Base-by-base conservation (phyloP, 2,888 invertebrate genomes). In the Carcina quercana region DNA sequence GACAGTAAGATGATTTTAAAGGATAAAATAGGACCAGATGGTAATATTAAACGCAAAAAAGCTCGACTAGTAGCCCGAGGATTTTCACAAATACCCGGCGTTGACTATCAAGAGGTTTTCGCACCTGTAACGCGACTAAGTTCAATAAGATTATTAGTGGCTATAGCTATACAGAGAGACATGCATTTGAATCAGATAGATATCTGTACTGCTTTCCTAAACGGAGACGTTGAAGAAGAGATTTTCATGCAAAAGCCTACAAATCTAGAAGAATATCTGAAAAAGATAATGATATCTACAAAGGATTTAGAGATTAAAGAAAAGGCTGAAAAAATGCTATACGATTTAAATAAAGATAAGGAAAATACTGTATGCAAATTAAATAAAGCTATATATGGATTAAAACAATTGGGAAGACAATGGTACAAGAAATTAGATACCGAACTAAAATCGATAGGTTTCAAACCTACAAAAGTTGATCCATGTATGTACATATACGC, bases 191-290 rank as follows among this genome's bases (percentile, higher is more conserved):
- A 7, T 6, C 14, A 32, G 10, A 3, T 33, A 5, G 33, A 33
- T 8, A 24, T 33, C 4, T 43, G 24, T 10, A 46, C 50, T 17
- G 50, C 50, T 11, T 48, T 42, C 28, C 25, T 49, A 14, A 43
- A 54, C 40, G 50, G 50, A 15, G 25, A 15, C 12, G 14, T 30
- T 8, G 5, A 19, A 12, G 34, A 35, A 15, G 12, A 14, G 1
- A 14, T 35, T 8, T 21, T 8, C 17, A 35, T 35, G 30, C 5
- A 29, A 6, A 2, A 13, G 3, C 29, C 29, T 6, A 10, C 13
- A 6, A 19, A 19, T 19, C 19, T 19, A 3, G 19, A 19, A 19
- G n/a, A 19, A 19, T 19, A 19, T 19, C 19, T 19, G 6, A 8
- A 3, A 6, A n/a, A 19, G n/a, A 19, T 19, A 17, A 5, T 17